Conservation (phyloP, 2,888 invertebrate species). For the Dendrolimus houi region DNA sequence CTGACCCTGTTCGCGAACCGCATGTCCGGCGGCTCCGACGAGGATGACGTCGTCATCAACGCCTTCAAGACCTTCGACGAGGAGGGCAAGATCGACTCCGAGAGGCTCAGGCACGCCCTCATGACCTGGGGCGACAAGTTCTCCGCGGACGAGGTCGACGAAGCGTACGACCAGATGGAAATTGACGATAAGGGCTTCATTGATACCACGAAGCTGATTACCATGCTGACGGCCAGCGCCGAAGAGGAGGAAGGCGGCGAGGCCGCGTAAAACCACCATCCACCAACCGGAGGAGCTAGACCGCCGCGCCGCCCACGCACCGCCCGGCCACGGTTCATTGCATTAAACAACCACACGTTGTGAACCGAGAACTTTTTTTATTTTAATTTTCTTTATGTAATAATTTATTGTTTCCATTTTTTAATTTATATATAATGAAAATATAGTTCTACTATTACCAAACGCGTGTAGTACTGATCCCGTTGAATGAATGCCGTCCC, state of each 20-base stretch:
- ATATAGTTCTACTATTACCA: slow-evolving; percentile 71
- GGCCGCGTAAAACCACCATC: slow-evolving; percentile 49
- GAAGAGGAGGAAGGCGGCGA: slow-evolving; percentile 86
- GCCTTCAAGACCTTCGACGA: slow-evolving; percentile 96
- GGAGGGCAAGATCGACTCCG: slow-evolving; percentile 91
- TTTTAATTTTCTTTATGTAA: slow-evolving; percentile 59
- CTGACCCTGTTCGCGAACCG: slow-evolving; percentile 93
- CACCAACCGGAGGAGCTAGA: slow-evolving; percentile 10
- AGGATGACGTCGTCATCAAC: slow-evolving; percentile 93
- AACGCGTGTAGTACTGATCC: slow-evolving; percentile 50
- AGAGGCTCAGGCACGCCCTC: slow-evolving; percentile 92
- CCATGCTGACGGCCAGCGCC: slow-evolving; percentile 91
- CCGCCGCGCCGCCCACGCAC: slow-evolving; percentile 16
- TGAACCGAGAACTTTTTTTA: slow-evolving; percentile 58
- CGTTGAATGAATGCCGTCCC: slow-evolving; percentile 8
- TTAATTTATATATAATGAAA: slow-evolving; percentile 71
- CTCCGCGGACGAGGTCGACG: slow-evolving; percentile 90
- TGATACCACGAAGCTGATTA: slow-evolving; percentile 90
- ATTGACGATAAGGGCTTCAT: slow-evolving; percentile 94
- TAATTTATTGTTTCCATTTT: slow-evolving; percentile 75
- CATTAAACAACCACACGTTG: slow-evolving; percentile 43
- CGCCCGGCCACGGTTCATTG: slow-evolving; percentile 47
- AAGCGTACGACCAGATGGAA: slow-evolving; percentile 94
- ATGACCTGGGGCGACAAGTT: slow-evolving; percentile 97
- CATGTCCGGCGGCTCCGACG: slow-evolving; percentile 94